phyloP scores from a whole-genome alignment of 2,797 vertebrate species.

The Graptemys geographica region DNA sequence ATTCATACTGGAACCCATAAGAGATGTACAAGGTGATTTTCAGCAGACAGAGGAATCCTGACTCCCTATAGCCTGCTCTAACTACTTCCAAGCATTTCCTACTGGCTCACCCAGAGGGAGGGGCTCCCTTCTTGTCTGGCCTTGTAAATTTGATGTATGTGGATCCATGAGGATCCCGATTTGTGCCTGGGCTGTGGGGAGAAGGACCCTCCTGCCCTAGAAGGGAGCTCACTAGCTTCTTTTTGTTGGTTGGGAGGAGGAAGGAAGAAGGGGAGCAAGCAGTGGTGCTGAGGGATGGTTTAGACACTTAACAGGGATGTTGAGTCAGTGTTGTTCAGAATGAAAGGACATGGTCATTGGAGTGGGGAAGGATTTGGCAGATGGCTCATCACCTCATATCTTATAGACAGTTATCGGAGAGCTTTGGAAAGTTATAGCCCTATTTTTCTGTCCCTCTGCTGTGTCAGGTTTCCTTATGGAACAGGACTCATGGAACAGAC shows the following conservation, averaged over 20 bases:
- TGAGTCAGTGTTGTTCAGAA: neutral
- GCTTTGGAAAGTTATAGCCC: neutral
- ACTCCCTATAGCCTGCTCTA: neutral
- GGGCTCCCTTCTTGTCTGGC: constrained; percentile 12
- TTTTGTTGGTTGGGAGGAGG: neutral
- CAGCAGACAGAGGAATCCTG: neutral
- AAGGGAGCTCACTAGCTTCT: neutral
- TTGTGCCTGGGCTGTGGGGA: neutral
- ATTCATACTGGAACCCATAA: constrained; percentile 9
- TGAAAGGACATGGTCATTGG: neutral
- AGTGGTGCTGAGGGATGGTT: neutral
- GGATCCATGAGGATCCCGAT: neutral
- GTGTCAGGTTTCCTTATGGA: neutral
- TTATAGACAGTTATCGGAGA: neutral
- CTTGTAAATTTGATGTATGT: neutral
- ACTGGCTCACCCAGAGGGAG: neutral
- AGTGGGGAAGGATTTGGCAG: neutral
- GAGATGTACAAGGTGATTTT: neutral
- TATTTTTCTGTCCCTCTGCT: neutral
- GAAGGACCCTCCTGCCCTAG: too few relatives aligned
- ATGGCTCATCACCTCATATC: neutral
- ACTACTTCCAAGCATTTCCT: neutral
- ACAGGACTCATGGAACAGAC: neutral
- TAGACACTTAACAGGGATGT: fast-evolving
- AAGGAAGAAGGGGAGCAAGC: neutral